Conservation (phyloP, 2,888 invertebrate genomes). For the Brachypalpus laphriformis region DNA sequence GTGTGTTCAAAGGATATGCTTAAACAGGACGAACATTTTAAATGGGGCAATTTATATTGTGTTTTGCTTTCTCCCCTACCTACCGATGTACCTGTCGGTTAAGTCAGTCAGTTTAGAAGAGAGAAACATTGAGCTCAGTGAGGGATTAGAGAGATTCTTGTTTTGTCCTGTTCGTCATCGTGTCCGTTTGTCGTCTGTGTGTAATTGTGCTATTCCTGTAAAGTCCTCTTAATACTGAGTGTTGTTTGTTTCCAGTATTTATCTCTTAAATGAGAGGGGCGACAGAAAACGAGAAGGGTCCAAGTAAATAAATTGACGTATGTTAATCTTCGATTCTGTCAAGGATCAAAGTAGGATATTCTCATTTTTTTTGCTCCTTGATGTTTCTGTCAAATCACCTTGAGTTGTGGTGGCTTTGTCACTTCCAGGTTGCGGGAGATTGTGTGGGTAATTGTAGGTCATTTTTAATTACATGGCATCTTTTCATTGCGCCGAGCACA, state of each 20-base stretch:
- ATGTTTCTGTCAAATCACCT: not conserved
- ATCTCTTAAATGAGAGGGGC: constrained; percentile 4
- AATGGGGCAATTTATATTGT: constrained; percentile 68
- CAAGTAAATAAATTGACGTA: constrained; percentile 57
- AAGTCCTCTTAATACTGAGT: constrained; percentile 48
- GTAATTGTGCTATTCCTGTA: constrained; percentile 41
- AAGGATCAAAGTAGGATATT: constrained; percentile 49
- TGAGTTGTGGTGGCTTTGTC: constrained; percentile 12
- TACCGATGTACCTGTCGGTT: not conserved
- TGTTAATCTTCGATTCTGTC: constrained; percentile 68
- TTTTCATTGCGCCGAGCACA: too few species aligned
- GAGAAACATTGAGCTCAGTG: constrained; percentile 55
- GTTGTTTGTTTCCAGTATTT: constrained; percentile 50
- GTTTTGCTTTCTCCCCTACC: constrained; percentile 16
- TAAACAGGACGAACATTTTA: constrained; percentile 65
- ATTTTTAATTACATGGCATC: not conserved
- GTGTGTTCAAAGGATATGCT: constrained; percentile 65
- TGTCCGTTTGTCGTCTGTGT: constrained; percentile 41
- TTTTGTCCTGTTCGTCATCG: constrained; percentile 50
- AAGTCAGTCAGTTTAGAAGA: constrained; percentile 10
- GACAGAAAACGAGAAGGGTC: not conserved
- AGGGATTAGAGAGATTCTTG: constrained; percentile 60
- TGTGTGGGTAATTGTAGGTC: not conserved
- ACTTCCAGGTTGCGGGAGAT: not conserved
- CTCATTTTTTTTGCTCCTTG: constrained; percentile 5